Conservation (phyloP, 2,113 vertebrate species). For the Blennius ocellaris region DNA sequence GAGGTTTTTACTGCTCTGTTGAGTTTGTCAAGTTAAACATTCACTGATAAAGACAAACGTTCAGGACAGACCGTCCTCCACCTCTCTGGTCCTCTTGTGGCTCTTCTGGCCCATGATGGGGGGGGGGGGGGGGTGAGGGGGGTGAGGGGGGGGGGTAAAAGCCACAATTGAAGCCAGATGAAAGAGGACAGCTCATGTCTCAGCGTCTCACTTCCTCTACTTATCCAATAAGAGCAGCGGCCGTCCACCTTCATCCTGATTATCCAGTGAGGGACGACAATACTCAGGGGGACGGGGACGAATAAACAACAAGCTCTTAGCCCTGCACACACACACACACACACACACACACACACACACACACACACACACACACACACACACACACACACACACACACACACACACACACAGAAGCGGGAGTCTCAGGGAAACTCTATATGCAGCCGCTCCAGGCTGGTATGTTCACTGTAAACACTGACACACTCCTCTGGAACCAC, state of each 20-base stretch:
- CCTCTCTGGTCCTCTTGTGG: too few species aligned
- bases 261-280: slow-evolving; percentile 60
- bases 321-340: slow-evolving; percentile 13
- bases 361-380: too few species aligned
- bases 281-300: slow-evolving; percentile 59
- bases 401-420: slow-evolving; percentile 36
- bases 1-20: neutral
- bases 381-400: neutral
- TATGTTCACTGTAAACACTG: slow-evolving; percentile 75
- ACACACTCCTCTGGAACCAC: slow-evolving; percentile 40
- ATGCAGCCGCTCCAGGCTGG: slow-evolving; percentile 66
- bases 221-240: slow-evolving; percentile 78
- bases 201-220: slow-evolving; percentile 73
- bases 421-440: slow-evolving; percentile 72
- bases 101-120: slow-evolving; percentile 43
- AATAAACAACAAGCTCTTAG: slow-evolving; percentile 70
- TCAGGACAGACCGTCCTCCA: slow-evolving; percentile 6
- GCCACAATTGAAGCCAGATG: slow-evolving; percentile 80
- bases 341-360: neutral
- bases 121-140: neutral
- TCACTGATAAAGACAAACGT: slow-evolving; percentile 27
- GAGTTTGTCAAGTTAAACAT: too few species aligned
- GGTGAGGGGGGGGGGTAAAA: slow-evolving; percentile 44
- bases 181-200: slow-evolving; percentile 71
- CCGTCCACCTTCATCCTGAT: slow-evolving; percentile 62